Evolutionary conservation across 2,888 invertebrate genomes (phyloP), one percentile per base, ranked within the genome.

Genomic region (Cheilosia vulpina): DNA sequence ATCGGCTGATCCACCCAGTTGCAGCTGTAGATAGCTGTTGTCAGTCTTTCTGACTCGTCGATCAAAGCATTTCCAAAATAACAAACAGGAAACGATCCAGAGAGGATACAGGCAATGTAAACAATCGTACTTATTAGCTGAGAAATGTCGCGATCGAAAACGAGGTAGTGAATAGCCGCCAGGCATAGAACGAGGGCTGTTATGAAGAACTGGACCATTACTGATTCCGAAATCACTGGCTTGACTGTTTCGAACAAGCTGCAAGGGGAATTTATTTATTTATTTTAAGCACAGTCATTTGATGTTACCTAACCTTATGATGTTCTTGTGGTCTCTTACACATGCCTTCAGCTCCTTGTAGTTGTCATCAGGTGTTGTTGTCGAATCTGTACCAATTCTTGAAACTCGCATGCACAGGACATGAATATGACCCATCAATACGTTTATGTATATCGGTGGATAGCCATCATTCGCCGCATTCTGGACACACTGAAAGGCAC

Each of bases 1-100:
- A 41, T 15, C 0, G 72, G 27, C 31, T 78, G 50, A 43, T 78
- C 72, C 17, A 82, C 53, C 82, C 82, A 83, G n/a, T 83, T 72
- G 43, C 66, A 65, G 27, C 24, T 60, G 47, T 45, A 78, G 24
- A 82, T 71, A 2, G 77, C 63, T 9, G 45, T 71, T 4, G 65
- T 71, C 0, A 82, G 13, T 4, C 31, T n/a, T 9, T 71, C 65
- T 13, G 71, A 58, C 38, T 77, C 81, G 15, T 19, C 11, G 45
- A 55, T 77, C 6, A 82, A 11, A 4, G 53, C 21, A 43, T 77
- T 77, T 19, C 57, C 82, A 3, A 71, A 65, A 11, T 71, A 71
- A 15, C 77, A 83, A 1, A 78, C 66, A 5, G 78, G 78, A 50
- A 82, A 78, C 31, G 71, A 41, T 21, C 65, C 65, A 11, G 47